Conservation (phyloP, 2,888 invertebrate genomes). For the Pelosia muscerda region DNA sequence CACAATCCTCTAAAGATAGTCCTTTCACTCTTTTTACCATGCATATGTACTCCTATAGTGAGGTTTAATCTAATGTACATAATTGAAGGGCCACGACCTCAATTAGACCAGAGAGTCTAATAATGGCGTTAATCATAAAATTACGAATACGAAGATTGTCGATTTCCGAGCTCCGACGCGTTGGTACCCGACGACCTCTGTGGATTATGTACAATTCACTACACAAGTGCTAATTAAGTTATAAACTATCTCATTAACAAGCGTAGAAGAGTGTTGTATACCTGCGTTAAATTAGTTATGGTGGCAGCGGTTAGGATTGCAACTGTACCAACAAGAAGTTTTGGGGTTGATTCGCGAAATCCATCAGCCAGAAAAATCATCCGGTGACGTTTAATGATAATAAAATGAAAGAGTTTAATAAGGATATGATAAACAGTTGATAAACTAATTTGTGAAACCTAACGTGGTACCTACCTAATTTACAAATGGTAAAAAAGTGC, state of each 20-base stretch:
- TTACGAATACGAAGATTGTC: conserved; percentile 72
- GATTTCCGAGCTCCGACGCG: conserved; percentile 66
- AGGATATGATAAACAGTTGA: too few relatives aligned
- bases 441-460: too few relatives aligned
- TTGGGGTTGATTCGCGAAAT: not conserved
- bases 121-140: conserved; percentile 77
- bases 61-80: conserved; percentile 56
- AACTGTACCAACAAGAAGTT: not conserved
- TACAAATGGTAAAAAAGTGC: too few relatives aligned
- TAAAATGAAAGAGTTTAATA: too few relatives aligned
- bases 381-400: too few relatives aligned
- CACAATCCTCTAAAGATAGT: conserved; percentile 21
- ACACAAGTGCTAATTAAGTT: conserved; percentile 30
- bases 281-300: not conserved
- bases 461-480: too few relatives aligned
- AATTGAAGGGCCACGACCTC: conserved; percentile 75
- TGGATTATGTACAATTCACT: conserved; percentile 51
- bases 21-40: conserved; percentile 37
- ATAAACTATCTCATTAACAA: conserved; percentile 13
- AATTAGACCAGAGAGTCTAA: conserved; percentile 66
- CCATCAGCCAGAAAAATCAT: not conserved
- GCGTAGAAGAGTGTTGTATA: not conserved
- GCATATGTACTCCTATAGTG: conserved; percentile 34
- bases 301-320: not conserved
- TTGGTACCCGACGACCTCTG: conserved; percentile 62